A percentile compares a stretch with the other conserved stretches of the same genome.
Conservation (phyloP, 2,888 invertebrate genomes). For the Hydropsyche betteni region DNA sequence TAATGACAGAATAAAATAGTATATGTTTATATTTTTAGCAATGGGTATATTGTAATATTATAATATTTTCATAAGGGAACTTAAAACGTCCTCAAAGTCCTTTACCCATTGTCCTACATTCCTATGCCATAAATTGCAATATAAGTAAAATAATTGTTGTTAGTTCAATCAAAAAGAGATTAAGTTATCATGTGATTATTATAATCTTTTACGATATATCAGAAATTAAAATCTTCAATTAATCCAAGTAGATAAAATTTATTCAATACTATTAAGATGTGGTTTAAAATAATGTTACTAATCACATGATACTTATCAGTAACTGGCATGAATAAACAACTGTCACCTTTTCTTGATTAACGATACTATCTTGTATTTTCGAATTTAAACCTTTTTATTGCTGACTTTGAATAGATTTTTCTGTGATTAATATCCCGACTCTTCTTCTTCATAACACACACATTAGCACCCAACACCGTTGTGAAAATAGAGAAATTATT, state of each 20-base stretch:
- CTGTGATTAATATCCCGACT: background rate
- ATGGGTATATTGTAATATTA: too few relatives aligned
- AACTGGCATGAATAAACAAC: background rate
- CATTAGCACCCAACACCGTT: conserved; percentile 19
- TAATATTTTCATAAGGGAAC: too few relatives aligned
- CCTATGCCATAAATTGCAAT: too few relatives aligned
- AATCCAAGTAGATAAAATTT: background rate
- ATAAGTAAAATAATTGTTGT: too few relatives aligned
- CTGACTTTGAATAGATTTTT: background rate
- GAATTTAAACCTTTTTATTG: background rate
- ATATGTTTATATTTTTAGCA: too few relatives aligned
- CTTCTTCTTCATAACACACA: conserved; percentile 8
- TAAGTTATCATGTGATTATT: conserved; percentile 19
- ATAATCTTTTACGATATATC: background rate
- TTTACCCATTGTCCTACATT: too few relatives aligned
- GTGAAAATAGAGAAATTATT: background rate
- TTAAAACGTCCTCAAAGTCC: too few relatives aligned
- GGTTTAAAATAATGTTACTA: background rate
- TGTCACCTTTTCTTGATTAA: conserved; percentile 14
- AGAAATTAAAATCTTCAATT: background rate
- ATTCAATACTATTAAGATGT: too few relatives aligned
- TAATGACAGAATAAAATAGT: too few relatives aligned
- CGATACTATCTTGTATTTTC: conserved; percentile 11
- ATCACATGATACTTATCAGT: conserved; percentile 29
- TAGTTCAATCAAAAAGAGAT: background rate